Evolutionary conservation across 1,140 invertebrate genomes (phyloP).

Genomic region (Heliconius hewitsoni): DNA sequence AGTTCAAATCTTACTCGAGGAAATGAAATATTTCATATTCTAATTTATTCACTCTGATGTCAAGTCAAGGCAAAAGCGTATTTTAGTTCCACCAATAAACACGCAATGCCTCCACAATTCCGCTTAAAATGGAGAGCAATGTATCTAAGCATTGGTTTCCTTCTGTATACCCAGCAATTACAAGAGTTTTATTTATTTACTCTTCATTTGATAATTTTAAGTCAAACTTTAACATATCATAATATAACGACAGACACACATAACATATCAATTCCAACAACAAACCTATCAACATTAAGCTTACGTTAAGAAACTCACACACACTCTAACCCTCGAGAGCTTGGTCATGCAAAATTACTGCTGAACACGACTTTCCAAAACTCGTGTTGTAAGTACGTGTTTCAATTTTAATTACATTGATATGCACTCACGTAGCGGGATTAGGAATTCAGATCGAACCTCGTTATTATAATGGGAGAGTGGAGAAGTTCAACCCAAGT

Average conservation of each 20-base stretch:
- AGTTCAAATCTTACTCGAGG: too few relatives aligned
- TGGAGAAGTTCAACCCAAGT: slow-evolving; percentile 24
- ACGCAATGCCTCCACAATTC: too few relatives aligned
- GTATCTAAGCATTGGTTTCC: too few relatives aligned
- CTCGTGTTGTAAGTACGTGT: slow-evolving; percentile 47
- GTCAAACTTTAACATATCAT: neutral
- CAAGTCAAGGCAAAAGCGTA: too few relatives aligned
- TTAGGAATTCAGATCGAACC: slow-evolving; percentile 57
- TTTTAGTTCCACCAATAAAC: too few relatives aligned
- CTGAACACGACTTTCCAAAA: slow-evolving; percentile 47
- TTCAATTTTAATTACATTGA: slow-evolving; percentile 58
- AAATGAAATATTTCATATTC: too few relatives aligned
- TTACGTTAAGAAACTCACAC: slow-evolving; percentile 7
- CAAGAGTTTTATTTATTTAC: too few relatives aligned
- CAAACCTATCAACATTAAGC: slow-evolving; percentile 6
- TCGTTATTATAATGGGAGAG: slow-evolving; percentile 59
- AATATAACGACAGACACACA: neutral
- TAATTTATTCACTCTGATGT: too few relatives aligned
- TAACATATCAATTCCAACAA: neutral
- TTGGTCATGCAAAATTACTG: slow-evolving; percentile 49
- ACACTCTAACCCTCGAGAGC: slow-evolving; percentile 38
- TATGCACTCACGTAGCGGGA: slow-evolving; percentile 61
- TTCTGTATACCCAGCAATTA: too few relatives aligned
- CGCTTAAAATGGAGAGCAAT: too few relatives aligned
- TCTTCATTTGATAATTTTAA: too few relatives aligned